phyloP scores from a whole-genome alignment of 2,888 invertebrate species.

The Drosophila lacicola region DNA sequence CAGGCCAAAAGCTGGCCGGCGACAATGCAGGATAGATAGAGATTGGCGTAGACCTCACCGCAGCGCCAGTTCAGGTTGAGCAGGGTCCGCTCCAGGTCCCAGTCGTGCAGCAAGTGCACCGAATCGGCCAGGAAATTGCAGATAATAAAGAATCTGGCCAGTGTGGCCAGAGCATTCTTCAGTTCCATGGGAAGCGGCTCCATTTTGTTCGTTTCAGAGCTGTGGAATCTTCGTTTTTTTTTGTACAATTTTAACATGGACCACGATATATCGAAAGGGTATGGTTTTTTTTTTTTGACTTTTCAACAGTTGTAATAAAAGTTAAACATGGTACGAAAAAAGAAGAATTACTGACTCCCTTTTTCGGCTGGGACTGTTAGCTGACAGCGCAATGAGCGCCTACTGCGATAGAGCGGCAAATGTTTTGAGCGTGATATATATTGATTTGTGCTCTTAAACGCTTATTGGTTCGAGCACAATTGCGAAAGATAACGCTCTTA shows the following conservation, averaged over 20 bases:
- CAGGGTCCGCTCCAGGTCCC: neutral
- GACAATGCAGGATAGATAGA: neutral
- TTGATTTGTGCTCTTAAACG: too few species aligned
- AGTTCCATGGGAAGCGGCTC: neutral
- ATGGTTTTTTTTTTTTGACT: neutral
- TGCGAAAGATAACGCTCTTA: too few species aligned
- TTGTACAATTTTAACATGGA: neutral
- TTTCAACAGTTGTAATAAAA: too few species aligned
- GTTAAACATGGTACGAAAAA: neutral
- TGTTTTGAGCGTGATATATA: neutral
- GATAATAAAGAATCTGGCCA: neutral
- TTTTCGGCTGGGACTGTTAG: neutral
- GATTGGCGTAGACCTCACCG: neutral
- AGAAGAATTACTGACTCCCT: neutral
- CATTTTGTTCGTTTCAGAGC: neutral
- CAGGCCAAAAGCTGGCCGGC: neutral
- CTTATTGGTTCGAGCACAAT: too few species aligned
- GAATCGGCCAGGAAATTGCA: slow-evolving; percentile 2
- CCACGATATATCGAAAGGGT: neutral
- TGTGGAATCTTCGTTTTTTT: too few species aligned
- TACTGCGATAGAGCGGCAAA: neutral
- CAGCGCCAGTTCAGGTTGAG: slow-evolving; percentile 3
- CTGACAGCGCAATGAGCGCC: neutral
- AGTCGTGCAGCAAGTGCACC: neutral
- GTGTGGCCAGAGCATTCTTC: neutral